Base-by-base conservation (phyloP, 2,113 vertebrate genomes). In the Thunnus thynnus region DNA sequence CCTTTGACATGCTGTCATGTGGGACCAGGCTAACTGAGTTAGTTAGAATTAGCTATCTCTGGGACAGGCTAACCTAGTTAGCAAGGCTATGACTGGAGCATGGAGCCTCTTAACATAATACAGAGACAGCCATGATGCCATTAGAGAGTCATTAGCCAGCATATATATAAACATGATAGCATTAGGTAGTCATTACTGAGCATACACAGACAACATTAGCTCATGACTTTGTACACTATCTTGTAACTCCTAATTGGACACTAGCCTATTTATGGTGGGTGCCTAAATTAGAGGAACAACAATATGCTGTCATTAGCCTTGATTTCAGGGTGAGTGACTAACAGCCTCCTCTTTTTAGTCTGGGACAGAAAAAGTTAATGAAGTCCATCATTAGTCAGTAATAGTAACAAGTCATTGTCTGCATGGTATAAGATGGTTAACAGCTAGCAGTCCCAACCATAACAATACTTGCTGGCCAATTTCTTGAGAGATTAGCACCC, bases 31-130 rank as follows among this genome's bases (percentile, higher is more conserved):
- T 90, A 93, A 93, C 86, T 77, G 25, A 89, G 89, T 94, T 93
- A 91, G 90, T 90, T 90, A 92, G 81, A 87, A 90, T 91, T 90
- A 87, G 89, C 88, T 57, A 86, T 90, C 86, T 89, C 87, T 90
- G 90, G 92, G 88, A 88, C 65, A 61, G 58, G 78, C 84, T 93
- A 94, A 94, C 90, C 83, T 72, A 85, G 91, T 94, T 94, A 92
- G 85, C 81, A 27, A 48, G 77, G 90, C 91, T 93, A 92, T 92
- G 91, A 94, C 90, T 92, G 92, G 83, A 92, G 86, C 92, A 86
- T 80, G 93, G 85, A 92, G 87, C 88, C 91, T 88, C 66, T 89
- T 92, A 93, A 94, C 91, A 89, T 88, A 87, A 93, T 88, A 87
- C 90, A 92, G 91, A 84, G 86, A 87, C 86, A 76, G 83, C 73